Evolutionary conservation across 2,113 vertebrate species (phyloP).

Genomic region (Talpa occidentalis): DNA sequence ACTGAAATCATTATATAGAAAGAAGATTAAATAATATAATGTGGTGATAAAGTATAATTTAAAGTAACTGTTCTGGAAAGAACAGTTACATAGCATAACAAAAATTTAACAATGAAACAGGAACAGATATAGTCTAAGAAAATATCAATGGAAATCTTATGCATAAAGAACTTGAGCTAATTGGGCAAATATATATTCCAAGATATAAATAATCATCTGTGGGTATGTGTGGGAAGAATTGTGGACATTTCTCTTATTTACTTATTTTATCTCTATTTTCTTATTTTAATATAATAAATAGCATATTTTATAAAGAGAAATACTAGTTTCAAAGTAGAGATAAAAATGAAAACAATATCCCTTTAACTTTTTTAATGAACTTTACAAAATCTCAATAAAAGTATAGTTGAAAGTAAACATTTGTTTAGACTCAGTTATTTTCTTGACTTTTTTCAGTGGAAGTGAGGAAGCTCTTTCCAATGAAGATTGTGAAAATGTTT

Average conservation of each 20-base stretch:
- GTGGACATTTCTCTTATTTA: slow-evolving; percentile 44
- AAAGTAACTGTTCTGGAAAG: background rate
- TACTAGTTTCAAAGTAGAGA: slow-evolving; percentile 48
- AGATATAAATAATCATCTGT: background rate
- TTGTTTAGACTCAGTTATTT: slow-evolving; percentile 72
- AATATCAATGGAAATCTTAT: background rate
- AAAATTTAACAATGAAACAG: slow-evolving; percentile 5
- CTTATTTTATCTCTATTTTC: slow-evolving; percentile 15
- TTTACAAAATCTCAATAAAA: background rate
- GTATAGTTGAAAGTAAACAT: background rate
- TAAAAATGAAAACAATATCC: background rate
- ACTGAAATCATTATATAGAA: background rate
- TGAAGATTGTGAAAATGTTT: slow-evolving; percentile 99
- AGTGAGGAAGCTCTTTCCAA: slow-evolving; percentile 99
- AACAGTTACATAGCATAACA: background rate
- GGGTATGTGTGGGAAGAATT: background rate
- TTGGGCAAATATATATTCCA: background rate
- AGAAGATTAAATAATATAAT: background rate
- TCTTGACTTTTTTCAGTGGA: slow-evolving; percentile 90
- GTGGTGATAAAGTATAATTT: background rate
- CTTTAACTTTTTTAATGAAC: slow-evolving; percentile 44
- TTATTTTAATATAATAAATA: slow-evolving; percentile 28
- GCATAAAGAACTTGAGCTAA: background rate
- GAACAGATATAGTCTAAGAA: background rate
- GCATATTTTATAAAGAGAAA: background rate